Evolutionary conservation across 92 coral and sea anemone genomes (phyloP).

Genomic region (Phenganax marumi): DNA sequence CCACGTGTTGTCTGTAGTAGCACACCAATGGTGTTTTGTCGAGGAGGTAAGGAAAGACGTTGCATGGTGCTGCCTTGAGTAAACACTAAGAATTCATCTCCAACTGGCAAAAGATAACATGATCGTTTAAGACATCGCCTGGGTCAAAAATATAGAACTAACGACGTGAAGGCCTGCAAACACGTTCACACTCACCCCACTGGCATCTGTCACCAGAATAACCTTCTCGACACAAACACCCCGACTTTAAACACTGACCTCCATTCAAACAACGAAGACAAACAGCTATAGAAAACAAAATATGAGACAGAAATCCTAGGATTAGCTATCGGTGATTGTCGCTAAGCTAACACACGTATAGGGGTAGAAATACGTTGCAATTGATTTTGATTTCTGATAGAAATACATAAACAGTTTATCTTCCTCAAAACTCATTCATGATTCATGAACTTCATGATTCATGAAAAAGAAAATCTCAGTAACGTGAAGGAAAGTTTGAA

Average conservation of each 20-base stretch:
- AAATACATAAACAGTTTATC: no score
- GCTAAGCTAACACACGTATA: not conserved
- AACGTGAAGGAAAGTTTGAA: not conserved
- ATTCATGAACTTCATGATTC: no score
- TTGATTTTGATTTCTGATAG: no score
- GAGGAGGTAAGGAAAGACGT: conserved; percentile 94
- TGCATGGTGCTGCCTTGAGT: conserved; percentile 92
- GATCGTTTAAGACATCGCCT: not conserved
- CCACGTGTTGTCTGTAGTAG: conserved; percentile 69
- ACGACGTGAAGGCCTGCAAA: not conserved
- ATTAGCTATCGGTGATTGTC: not conserved
- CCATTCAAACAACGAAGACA: conserved; percentile 87
- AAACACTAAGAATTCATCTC: conserved; percentile 88
- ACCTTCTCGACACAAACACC: conserved; percentile 81
- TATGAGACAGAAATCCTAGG: not conserved
- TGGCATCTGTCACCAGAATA: conserved; percentile 85
- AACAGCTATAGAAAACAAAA: conserved; percentile 50
- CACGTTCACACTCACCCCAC: conserved; percentile 83
- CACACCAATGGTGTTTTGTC: conserved; percentile 80
- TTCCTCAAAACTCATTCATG: no score
- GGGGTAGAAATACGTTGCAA: not conserved
- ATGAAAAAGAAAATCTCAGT: not conserved
- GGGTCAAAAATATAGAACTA: not conserved
- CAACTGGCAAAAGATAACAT: conserved; percentile 60
- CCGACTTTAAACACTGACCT: conserved; percentile 69